Evolutionary conservation across 2,797 vertebrate genomes (phyloP), one percentile per base, ranked within the genome.

Genomic region (Emydoidea blandingii): DNA sequence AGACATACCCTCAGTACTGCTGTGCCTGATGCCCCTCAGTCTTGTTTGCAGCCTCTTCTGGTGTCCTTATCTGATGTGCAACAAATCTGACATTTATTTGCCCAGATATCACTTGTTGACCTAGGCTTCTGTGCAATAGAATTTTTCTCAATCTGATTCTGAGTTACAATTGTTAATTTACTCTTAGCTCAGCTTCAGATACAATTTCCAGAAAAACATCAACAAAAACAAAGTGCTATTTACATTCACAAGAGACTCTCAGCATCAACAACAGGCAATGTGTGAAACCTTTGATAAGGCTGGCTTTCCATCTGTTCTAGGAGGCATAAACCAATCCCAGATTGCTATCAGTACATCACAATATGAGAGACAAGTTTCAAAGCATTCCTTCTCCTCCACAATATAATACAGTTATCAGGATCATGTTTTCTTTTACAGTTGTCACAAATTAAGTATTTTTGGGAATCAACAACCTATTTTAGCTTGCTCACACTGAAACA

Each of bases 341-440:
- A 31, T 65, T 91, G 59, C 84, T 95, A 90, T 86, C 76, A 1
- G 56, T 94, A 93, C 94, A 85, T 95, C 83, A 94, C 56, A 88
- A 57, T 0, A 0, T 41, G 2, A 91, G 83, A 76, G 52, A 89
- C 76, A 90, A 90, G 56, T 95, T 96, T 95, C 95, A 96, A 94
- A 95, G 93, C 91, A 95, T 95, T 93, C 90, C 49, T 89, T 53
- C 19, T 84, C 44, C 47, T 90, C 76, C 83, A 57, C 87, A 89
- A 86, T 50, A 62, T 3, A 79, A 86, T 52, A 88, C 54, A 0
- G 0, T 84, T 91, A 76, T 93, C 78, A 16, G 47, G 88, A 91
- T 81, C 19, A 3, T 83, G 27, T 91, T 96, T 92, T 91, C 56
- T 72, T 78, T 41, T 86, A 87, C 81, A 95, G 93, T 92, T 96